Percentiles rank a stretch among this genome's conserved stretches.
Evolutionary conservation across 2,113 vertebrate genomes (phyloP).

Genomic region (Melanotaenia duboulayi): DNA sequence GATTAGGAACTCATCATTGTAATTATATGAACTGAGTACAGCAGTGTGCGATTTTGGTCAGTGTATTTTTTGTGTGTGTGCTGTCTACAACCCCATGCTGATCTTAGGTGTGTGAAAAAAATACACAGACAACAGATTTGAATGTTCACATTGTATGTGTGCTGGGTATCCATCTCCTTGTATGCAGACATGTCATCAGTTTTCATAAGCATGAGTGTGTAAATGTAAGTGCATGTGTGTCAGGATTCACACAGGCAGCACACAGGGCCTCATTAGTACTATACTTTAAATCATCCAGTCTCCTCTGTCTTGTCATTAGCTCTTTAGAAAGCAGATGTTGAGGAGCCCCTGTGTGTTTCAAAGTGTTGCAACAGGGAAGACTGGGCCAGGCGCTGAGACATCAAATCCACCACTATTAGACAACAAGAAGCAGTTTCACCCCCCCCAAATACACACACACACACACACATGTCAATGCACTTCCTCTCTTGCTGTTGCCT

Average conservation of each 20-base stretch:
- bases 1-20: constrained; percentile 86
- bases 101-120: constrained; percentile 42
- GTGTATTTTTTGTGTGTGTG: constrained; percentile 36
- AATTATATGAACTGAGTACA: constrained; percentile 78
- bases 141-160: constrained; percentile 45
- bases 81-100: constrained; percentile 20
- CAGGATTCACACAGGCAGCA: constrained; percentile 67
- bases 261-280: constrained; percentile 81
- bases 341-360: constrained; percentile 77
- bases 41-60: constrained; percentile 25
- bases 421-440: constrained; percentile 13
- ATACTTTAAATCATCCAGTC: constrained; percentile 76
- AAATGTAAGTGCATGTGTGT: constrained; percentile 40
- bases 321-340: constrained; percentile 84
- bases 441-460: neutral
- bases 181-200: constrained; percentile 57
- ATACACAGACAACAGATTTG: constrained; percentile 35
- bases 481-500: constrained; percentile 65
- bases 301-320: constrained; percentile 82
- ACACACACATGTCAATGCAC: constrained; percentile 42
- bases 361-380: constrained; percentile 73
- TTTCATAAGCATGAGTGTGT: constrained; percentile 56
- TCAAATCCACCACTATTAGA: constrained; percentile 58
- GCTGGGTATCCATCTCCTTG: constrained; percentile 54
- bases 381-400: constrained; percentile 64